Evolutionary conservation across 1,140 invertebrate genomes (phyloP).

Genomic region (Tetranychus cinnabarinus): DNA sequence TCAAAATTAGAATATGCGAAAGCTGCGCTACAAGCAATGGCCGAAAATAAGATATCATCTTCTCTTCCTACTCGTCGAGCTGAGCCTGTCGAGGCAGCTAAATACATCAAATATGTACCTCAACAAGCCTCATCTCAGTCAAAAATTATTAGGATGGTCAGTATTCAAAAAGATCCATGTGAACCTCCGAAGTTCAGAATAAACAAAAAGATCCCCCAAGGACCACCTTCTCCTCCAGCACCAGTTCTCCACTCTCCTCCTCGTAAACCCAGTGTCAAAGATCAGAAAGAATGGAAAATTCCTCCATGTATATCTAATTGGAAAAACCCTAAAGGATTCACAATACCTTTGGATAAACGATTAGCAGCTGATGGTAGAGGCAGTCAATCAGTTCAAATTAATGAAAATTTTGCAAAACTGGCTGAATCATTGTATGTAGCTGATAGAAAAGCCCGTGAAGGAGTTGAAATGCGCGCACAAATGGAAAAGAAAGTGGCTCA

Average conservation of each 20-base stretch:
- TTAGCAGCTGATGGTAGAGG: slow-evolving; percentile 92
- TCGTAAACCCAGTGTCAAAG: slow-evolving; percentile 86
- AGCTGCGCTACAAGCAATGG: slow-evolving; percentile 57
- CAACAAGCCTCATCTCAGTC: slow-evolving; percentile 94
- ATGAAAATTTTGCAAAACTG: slow-evolving; percentile 96
- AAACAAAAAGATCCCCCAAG: slow-evolving; percentile 51
- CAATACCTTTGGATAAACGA: slow-evolving; percentile 92
- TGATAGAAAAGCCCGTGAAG: slow-evolving; percentile 77
- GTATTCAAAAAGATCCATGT: slow-evolving; percentile 89
- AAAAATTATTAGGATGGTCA: slow-evolving; percentile 85
- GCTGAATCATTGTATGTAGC: slow-evolving; percentile 94
- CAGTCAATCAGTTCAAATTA: slow-evolving; percentile 87
- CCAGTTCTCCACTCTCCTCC: slow-evolving; percentile 93
- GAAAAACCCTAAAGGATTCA: slow-evolving; percentile 98
- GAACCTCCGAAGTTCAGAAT: slow-evolving; percentile 88
- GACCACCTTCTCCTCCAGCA: slow-evolving; percentile 85
- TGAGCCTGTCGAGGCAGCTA: slow-evolving; percentile 67
- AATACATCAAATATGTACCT: slow-evolving; percentile 92
- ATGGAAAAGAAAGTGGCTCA: slow-evolving; percentile 87
- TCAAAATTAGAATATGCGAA: slow-evolving; percentile 51
- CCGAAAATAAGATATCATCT: slow-evolving; percentile 57
- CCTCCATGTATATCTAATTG: slow-evolving; percentile 98
- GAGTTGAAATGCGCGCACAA: slow-evolving; percentile 83
- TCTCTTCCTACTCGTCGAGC: slow-evolving; percentile 65
- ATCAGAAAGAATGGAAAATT: slow-evolving; percentile 99